phyloP scores from a whole-genome alignment of 1,140 invertebrate genomes.

The Bombyx mori region ASM3026992v2 NC_085115.1:5395001-5395500 shows the following conservation, averaged over 20 bases:
- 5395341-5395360: constrained; percentile 74
- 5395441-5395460: constrained; percentile 51
- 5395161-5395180: constrained; percentile 73
- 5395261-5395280: constrained; percentile 55
- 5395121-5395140: constrained; percentile 72
- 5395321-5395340: constrained; percentile 74
- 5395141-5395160: constrained; percentile 75
- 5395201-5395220: constrained; percentile 33
- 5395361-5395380: constrained; percentile 57
- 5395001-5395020: constrained; percentile 59
- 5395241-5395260: constrained; percentile 38
- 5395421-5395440: constrained; percentile 20
- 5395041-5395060: constrained; percentile 45
- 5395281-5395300: constrained; percentile 75
- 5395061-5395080: constrained; percentile 58
- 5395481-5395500: constrained; percentile 51
- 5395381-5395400: constrained; percentile 24
- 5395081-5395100: constrained; percentile 75
- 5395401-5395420: constrained; percentile 22
- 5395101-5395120: constrained; percentile 73
- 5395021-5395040: constrained; percentile 60
- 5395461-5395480: constrained; percentile 62
- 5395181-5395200: constrained; percentile 69
- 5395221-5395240: constrained; percentile 16
- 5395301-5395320: constrained; percentile 79